phyloP scores from a whole-genome alignment of 2,113 vertebrate species.

The Xiphorhynchus elegans region DNA sequence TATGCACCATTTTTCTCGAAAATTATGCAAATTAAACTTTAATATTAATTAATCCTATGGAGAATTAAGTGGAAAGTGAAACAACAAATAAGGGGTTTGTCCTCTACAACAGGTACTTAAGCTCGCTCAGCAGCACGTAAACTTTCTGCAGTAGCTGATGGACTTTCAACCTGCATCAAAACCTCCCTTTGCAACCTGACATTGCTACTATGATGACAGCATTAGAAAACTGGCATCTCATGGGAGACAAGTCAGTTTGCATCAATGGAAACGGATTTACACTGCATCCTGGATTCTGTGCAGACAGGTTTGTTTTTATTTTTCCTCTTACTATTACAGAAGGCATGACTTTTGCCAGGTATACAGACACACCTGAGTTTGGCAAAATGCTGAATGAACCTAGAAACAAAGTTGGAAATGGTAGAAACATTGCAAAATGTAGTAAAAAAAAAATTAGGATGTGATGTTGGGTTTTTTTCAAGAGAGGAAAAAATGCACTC shows the following conservation, averaged over 20 bases:
- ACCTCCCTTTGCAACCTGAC: neutral
- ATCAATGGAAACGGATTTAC: neutral
- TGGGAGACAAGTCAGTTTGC: neutral
- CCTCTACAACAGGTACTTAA: neutral
- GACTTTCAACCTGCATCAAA: neutral
- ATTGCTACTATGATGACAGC: neutral
- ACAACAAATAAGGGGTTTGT: neutral
- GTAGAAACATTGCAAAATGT: neutral
- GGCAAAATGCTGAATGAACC: neutral
- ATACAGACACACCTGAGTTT: neutral
- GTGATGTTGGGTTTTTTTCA: rapidly evolving
- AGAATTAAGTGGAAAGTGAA: neutral
- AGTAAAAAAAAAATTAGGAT: neutral
- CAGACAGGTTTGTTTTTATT: neutral
- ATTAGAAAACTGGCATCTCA: neutral
- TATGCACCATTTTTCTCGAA: neutral
- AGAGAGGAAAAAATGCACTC: neutral
- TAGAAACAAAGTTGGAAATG: neutral
- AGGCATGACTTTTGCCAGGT: neutral
- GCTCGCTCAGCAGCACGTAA: neutral
- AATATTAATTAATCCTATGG: neutral
- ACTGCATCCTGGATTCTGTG: neutral
- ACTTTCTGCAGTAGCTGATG: neutral
- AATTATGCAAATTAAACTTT: neutral
- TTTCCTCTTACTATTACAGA: neutral